Percentiles rank a stretch among this genome's conserved stretches.
Conservation (phyloP, 2,113 vertebrate species). For the Parus major region DNA sequence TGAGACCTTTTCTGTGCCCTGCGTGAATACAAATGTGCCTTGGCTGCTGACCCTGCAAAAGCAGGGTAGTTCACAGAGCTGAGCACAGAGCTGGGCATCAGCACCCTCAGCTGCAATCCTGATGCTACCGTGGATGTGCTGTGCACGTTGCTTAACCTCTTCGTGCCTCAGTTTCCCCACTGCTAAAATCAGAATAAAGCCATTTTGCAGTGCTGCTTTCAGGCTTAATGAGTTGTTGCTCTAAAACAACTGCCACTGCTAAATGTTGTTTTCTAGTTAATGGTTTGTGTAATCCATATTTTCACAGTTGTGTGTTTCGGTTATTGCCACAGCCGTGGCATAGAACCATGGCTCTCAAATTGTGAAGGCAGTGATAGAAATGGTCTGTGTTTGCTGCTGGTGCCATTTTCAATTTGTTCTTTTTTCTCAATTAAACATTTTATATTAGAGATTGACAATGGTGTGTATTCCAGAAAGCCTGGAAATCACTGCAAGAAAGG, state of each 20-base stretch:
- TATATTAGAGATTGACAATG: background rate
- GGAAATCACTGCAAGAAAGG: background rate
- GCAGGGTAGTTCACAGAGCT: background rate
- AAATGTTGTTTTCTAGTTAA: slow-evolving; percentile 1
- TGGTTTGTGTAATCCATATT: background rate
- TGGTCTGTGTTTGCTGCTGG: background rate
- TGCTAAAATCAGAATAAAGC: slow-evolving; percentile 10
- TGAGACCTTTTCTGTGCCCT: background rate
- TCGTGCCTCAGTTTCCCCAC: slow-evolving; percentile 27
- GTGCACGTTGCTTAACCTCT: background rate
- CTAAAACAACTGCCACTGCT: background rate
- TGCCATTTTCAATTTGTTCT: background rate
- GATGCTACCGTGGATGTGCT: background rate
- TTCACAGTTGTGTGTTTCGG: background rate
- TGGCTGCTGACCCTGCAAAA: background rate
- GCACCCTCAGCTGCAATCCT: background rate
- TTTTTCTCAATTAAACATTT: background rate
- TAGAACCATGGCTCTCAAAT: background rate
- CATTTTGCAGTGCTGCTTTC: slow-evolving; percentile 22
- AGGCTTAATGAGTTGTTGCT: slow-evolving; percentile 1
- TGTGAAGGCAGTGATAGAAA: background rate
- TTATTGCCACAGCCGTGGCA: background rate
- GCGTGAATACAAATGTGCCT: background rate
- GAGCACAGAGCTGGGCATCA: background rate
- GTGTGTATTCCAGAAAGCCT: background rate